Evolutionary conservation across 2,797 vertebrate genomes (phyloP), one percentile per base, ranked within the genome.

Genomic region (Enteromius paludinosus): DNA sequence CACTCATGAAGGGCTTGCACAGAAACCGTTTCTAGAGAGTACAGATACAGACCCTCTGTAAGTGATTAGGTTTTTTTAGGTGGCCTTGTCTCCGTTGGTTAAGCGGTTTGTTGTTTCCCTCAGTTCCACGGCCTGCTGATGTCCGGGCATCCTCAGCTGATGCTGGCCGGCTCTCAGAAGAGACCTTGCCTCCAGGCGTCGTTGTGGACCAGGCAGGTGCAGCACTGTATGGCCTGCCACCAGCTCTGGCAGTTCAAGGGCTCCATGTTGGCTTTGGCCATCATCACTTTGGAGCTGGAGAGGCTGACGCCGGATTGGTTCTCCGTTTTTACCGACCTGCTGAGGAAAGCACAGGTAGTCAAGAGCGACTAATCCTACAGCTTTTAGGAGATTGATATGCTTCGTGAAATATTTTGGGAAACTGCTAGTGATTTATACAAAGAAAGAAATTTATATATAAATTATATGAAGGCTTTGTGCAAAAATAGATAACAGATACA

Each of bases 191-290:
- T 94, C 97, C 98, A 99, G 68, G 97, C 89, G 8, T 96, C 94
- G 0, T 81, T 97, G 95, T 98, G 98, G 95, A 99, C 96, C 94
- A 99, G 92, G 86, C 98, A 99, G 95, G 96, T 96, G 88, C 98
- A 99, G 94, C 98, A 99, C 93, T 98, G 97, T 87, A 99, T 97
- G 95, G 97, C 97, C 30, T 98, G 96, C 98, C 97, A 99, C 98
- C 98, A 99, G 86, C 96, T 98, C 49, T 93, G 96, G 96, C 98
- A 99, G 96, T 97, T 98, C 90, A 99, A 94, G 89, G 98, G 97
- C 91, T 99, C 97, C 94, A 99, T 96, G 70, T 79, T 98, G 92
- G 97, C 92, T 89, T 98, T 99, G 94, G 98, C 96, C 94, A 99
- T 98, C 96, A 99, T 97, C 95, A 97, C 96, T 91, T 97, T 99